Conservation (phyloP, 2,113 vertebrate species). For the Daphoenositta chrysoptera region DNA sequence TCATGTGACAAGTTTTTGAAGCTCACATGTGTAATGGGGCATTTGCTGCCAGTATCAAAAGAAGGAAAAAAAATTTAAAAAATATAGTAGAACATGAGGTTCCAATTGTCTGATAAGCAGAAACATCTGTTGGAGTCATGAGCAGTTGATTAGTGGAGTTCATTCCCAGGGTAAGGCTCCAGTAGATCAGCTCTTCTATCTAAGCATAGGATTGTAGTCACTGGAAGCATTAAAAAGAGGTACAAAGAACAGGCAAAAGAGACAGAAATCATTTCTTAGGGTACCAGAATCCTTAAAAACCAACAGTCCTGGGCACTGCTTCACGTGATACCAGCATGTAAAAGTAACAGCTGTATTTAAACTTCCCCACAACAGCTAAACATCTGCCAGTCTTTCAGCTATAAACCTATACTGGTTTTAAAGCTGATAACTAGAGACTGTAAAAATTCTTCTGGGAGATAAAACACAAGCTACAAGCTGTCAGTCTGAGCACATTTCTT, state of each 20-base stretch:
- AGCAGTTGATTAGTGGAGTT: conserved; percentile 69
- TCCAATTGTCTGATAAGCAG: conserved; percentile 66
- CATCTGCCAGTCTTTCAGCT: background rate
- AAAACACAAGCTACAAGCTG: background rate
- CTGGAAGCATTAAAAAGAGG: conserved; percentile 5
- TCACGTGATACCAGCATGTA: background rate
- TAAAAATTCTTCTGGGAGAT: conserved; percentile 11
- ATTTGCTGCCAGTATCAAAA: conserved; percentile 46
- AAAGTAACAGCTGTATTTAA: conserved; percentile 13
- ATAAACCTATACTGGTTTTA: background rate
- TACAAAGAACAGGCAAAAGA: background rate
- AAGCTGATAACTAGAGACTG: background rate
- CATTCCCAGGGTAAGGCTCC: conserved; percentile 60
- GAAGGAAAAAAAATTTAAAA: background rate
- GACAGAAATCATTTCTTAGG: background rate
- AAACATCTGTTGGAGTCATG: conserved; percentile 71
- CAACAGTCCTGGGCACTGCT: background rate
- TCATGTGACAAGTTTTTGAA: conserved; percentile 64
- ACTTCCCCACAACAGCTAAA: background rate
- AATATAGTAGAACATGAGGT: conserved; percentile 54
- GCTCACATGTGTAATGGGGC: conserved; percentile 45
- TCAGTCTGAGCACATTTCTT: background rate
- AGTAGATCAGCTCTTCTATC: conserved; percentile 49
- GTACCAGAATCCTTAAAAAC: background rate
- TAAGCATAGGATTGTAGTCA: background rate